phyloP scores from a whole-genome alignment of 2,113 vertebrate genomes.

The Hystrix brachyura region DNA sequence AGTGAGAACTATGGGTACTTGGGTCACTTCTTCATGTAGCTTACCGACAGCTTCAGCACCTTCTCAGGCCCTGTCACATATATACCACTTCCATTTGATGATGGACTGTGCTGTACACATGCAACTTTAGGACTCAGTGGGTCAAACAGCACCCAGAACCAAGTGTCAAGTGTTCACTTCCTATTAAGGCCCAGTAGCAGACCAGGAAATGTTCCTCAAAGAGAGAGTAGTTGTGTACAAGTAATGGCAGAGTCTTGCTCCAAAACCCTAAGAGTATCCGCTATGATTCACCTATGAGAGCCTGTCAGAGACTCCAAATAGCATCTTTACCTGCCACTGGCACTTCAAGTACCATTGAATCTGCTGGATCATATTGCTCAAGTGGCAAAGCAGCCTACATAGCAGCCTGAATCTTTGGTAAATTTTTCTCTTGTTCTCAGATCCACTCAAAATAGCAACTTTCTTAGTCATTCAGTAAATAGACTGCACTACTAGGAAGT shows the following conservation, averaged over 20 bases:
- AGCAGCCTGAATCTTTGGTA: neutral
- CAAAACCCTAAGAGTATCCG: neutral
- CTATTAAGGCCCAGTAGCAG: neutral
- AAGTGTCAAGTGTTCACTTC: neutral
- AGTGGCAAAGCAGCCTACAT: neutral
- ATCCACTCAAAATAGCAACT: neutral
- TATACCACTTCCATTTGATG: neutral
- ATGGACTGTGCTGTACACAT: neutral
- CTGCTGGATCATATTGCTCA: neutral
- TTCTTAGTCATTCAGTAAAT: neutral
- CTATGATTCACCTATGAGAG: neutral
- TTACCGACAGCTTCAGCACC: neutral
- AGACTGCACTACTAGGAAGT: neutral
- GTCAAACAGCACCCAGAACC: neutral
- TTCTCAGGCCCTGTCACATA: neutral
- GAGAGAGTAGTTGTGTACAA: neutral
- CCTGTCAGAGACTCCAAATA: neutral
- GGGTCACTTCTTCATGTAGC: neutral
- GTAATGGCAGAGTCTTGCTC: neutral
- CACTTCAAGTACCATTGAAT: neutral
- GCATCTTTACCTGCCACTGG: neutral
- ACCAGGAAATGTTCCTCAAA: neutral
- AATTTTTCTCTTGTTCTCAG: neutral
- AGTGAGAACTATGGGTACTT: neutral
- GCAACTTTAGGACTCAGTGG: neutral